Evolutionary conservation across 2,113 vertebrate species (phyloP), one percentile per base, ranked within the genome.

Genomic region (Bungarus multicinctus): DNA sequence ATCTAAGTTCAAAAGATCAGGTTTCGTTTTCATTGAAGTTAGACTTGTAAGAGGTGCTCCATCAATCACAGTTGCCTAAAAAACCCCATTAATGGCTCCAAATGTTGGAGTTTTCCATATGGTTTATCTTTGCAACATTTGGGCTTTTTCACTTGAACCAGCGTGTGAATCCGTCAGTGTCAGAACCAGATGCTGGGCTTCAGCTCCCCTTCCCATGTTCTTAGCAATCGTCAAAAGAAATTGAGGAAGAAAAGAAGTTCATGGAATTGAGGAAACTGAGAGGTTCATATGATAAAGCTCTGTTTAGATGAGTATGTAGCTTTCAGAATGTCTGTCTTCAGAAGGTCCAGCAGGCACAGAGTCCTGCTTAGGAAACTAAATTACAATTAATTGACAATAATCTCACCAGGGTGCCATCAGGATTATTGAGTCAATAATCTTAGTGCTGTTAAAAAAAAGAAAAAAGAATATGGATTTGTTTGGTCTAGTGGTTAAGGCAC

Each of bases 21-120:
- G 95, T 96, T 97, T 94, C 96, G 91, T 97, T 98, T 98, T 97
- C 98, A 98, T 98, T 98, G 98, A 98, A 97, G 98, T 98, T 96
- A 97, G 97, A 98, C 97, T 98, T 97, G 97, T 96, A 97, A 98
- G 97, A 97, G 95, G 96, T 90, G 69, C 95, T 93, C 96, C 98
- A 98, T 98, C 97, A 97, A 98, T 98, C 98, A 98, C 94, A 96
- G 97, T 97, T 97, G 60, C 96, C 97, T 96, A 97, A 97, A 98
- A 98, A 97, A 97, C 95, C 94, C 96, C 96, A 95, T 97, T 98
- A 98, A 97, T 97, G 97, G 96, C 94, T 95, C 94, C 89, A 74
- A 97, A 94, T 95, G 88, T 97, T 95, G 85, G 85, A 64, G 93
- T 91, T 88, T 96, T 96, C 97, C 98, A 97, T 98, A 97, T 98